Percentiles rank a stretch among this genome's conserved stretches.
Conservation (phyloP, 1,140 invertebrate genomes). For the Philotrypesis tridentata region DNA sequence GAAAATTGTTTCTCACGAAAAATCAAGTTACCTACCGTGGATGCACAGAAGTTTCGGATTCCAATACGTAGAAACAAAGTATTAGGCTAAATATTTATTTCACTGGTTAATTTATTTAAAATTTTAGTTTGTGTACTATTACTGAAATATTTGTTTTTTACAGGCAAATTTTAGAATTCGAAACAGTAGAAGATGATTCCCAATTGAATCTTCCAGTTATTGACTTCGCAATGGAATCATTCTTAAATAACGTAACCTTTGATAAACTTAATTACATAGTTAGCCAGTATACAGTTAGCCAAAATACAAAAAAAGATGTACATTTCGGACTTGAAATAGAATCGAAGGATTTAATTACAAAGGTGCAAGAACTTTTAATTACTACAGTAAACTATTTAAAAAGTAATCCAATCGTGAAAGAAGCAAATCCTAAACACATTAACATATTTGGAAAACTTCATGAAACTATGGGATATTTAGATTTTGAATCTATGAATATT, state of each 20-base stretch:
- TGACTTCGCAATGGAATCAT: slow-evolving; percentile 49
- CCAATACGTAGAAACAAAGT: slow-evolving; percentile 67
- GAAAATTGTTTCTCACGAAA: slow-evolving; percentile 59
- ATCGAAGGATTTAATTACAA: slow-evolving; percentile 54
- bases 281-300: background rate
- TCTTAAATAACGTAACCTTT: slow-evolving; percentile 60
- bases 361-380: slow-evolving; percentile 63
- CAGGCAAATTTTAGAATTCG: slow-evolving; percentile 67
- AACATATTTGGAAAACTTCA: slow-evolving; percentile 66
- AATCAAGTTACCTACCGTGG: slow-evolving; percentile 67
- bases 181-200: slow-evolving; percentile 48
- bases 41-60: slow-evolving; percentile 59
- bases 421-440: slow-evolving; percentile 63
- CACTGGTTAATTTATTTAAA: background rate
- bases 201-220: slow-evolving; percentile 40
- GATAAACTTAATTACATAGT: slow-evolving; percentile 41
- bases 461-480: slow-evolving; percentile 60
- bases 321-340: slow-evolving; percentile 62
- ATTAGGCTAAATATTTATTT: slow-evolving; percentile 41
- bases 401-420: slow-evolving; percentile 63
- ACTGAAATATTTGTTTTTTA: slow-evolving; percentile 38
- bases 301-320: background rate
- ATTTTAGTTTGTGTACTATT: slow-evolving; percentile 24
- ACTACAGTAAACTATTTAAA: slow-evolving; percentile 65
- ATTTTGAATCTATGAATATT: slow-evolving; percentile 59